These are phyloP conservation scores for Proterorhinus semilunaris DNA, from an alignment of 2,113 vertebrate species.

Conservation along the genomic window DNA sequence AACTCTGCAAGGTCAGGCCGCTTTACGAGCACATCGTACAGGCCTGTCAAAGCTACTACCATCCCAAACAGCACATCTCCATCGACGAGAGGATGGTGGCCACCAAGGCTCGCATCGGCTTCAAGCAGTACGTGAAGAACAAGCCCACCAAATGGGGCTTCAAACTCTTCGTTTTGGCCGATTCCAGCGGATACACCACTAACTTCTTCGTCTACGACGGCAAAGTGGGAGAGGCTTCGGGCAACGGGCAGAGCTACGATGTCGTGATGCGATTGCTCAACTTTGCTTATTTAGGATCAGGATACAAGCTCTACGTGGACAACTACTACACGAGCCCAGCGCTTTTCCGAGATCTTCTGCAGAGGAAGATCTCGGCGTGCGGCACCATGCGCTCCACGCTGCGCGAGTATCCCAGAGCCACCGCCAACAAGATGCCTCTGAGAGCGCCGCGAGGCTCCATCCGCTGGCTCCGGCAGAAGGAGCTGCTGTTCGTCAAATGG, in stretches of 20 bases:
- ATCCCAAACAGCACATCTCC: slow-evolving; percentile 58
- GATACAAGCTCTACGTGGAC: slow-evolving; percentile 66
- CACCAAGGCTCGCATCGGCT: slow-evolving; percentile 41
- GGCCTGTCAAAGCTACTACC: slow-evolving; percentile 57
- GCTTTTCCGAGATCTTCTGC: slow-evolving; percentile 48
- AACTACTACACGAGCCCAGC: slow-evolving; percentile 63
- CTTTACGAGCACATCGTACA: slow-evolving; percentile 57
- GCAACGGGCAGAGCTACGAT: slow-evolving; percentile 50
- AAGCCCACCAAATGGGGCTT: slow-evolving; percentile 63
- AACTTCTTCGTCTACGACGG: slow-evolving; percentile 66
- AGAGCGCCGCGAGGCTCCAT: slow-evolving; percentile 49
- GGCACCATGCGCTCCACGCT: slow-evolving; percentile 47
- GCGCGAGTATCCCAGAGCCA: slow-evolving; percentile 29
- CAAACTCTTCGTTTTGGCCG: slow-evolving; percentile 67
- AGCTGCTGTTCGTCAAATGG: slow-evolving; percentile 58
- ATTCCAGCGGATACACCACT: slow-evolving; percentile 59
- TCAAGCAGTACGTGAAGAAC: slow-evolving; percentile 56
- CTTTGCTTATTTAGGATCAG: slow-evolving; percentile 51
- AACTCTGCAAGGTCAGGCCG: slow-evolving; percentile 58
- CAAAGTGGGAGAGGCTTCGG: slow-evolving; percentile 22
- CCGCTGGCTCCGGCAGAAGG: slow-evolving; percentile 47
- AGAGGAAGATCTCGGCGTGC: slow-evolving; percentile 50
- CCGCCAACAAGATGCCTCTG: slow-evolving; percentile 14
- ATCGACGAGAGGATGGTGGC: slow-evolving; percentile 68
- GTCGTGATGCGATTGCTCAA: slow-evolving; percentile 59